Evolutionary conservation across 2,888 invertebrate species (phyloP), one percentile per base, ranked within the genome.

Genomic region (Chrysomela aeneicollis): DNA sequence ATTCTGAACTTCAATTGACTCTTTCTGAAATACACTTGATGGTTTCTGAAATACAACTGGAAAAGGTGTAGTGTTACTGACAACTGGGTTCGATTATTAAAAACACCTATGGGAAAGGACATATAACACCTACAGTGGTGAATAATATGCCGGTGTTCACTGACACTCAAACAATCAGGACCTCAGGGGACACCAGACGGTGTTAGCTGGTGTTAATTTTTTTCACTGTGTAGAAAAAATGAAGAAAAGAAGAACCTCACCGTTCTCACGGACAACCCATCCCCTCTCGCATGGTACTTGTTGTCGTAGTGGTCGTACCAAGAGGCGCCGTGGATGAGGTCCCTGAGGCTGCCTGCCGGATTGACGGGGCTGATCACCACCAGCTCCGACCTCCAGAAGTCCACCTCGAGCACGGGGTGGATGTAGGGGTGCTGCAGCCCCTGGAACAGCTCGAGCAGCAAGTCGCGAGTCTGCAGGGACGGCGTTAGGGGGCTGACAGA

Each of bases 391-490:
- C 87, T 86, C 81, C 89, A 87, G 78, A 95, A 90, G 77, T 94
- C 94, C 70, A 96, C 85, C 78, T 95, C 94, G 74, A 95, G 84
- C 22, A 95, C 90, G 0, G 96, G 96, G 83, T 93, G 94, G 71
- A 97, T 92, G 81, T 95, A 96, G 0, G 97, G 96, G 83, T 97
- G 96, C 81, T 96, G 95, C 47, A 95, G 86, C 9, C 92, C 91
- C 59, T 93, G 87, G 78, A 96, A 92, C 71, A 96, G 84, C 79
- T 94, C 92, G 83, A 92, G 87, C 47, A 95, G 86, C 42, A 89
- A 87, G 37, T 86, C 86, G 60, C 89, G 85, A 0, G 92, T 91
- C 35, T 87, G 84, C 19, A 88, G 86, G 63, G 78, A 76, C 54
- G 79, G 88, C 72, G 89, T 89, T 73, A 93, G 86, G 0, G 91